These are phyloP conservation scores for Holothuria glaberrima DNA, from an alignment of 35 echinoderm and acorn worm species.

Conservation along the genomic window DNA sequence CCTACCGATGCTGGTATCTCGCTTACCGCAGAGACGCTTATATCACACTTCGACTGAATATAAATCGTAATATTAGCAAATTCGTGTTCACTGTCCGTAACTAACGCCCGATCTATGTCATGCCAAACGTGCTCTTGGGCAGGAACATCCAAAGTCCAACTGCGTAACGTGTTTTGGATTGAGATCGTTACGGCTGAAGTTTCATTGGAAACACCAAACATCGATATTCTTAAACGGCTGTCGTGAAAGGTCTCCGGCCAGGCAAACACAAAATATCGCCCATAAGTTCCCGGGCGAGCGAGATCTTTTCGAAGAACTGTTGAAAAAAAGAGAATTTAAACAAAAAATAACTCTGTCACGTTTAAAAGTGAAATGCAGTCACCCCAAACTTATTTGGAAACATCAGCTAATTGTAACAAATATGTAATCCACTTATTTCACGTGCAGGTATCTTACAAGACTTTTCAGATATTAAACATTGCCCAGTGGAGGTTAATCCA, in stretches of 20 bases:
- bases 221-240: not conserved
- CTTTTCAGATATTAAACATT: no score
- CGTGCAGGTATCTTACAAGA: no score
- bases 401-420: no score
- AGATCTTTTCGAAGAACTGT: not conserved
- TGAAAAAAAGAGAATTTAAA: no score
- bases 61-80: conserved; percentile 5
- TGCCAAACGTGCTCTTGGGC: not conserved
- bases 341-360: no score
- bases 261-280: conserved; percentile 18
- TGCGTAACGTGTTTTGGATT: not conserved
- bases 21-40: not conserved
- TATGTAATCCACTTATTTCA: no score
- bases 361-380: no score
- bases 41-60: not conserved
- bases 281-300: conserved; percentile 21
- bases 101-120: not conserved
- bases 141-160: not conserved
- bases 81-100: not conserved
- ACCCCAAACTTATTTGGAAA: no score
- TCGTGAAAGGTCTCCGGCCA: not conserved
- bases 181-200: conserved; percentile 1
- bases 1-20: not conserved
- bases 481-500: no score
- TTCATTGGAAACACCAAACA: conserved; percentile 14